These are phyloP conservation scores for Acronicta psi DNA, from an alignment of 2,888 invertebrate species.

Conservation along the genomic window DNA sequence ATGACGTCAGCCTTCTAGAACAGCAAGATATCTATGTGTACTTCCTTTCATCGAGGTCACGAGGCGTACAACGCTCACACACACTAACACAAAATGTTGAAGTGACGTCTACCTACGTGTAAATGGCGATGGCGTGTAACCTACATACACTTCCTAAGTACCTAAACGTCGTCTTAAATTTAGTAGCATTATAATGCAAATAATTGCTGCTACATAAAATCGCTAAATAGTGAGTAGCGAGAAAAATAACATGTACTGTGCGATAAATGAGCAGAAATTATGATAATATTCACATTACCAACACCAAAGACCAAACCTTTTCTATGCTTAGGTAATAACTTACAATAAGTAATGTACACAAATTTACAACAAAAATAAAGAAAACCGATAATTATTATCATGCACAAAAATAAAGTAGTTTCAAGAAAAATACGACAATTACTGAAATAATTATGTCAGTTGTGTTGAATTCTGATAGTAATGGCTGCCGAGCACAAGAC, in stretches of 20 bases:
- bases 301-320: slow-evolving; percentile 52
- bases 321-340: slow-evolving; percentile 30
- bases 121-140: slow-evolving; percentile 57
- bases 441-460: background rate
- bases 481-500: slow-evolving; percentile 41
- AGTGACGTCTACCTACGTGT: slow-evolving; percentile 48
- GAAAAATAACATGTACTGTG: slow-evolving; percentile 32
- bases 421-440: slow-evolving; percentile 10
- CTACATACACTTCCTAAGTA: slow-evolving; percentile 53
- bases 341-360: slow-evolving; percentile 31
- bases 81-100: slow-evolving; percentile 73
- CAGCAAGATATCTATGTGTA: slow-evolving; percentile 77
- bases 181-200: slow-evolving; percentile 66
- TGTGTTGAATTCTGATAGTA: slow-evolving; percentile 23
- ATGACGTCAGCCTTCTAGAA: slow-evolving; percentile 88
- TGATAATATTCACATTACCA: slow-evolving; percentile 40
- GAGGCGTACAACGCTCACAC: slow-evolving; percentile 77
- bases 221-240: slow-evolving; percentile 13
- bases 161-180: slow-evolving; percentile 62
- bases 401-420: slow-evolving; percentile 53
- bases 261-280: slow-evolving; percentile 30
- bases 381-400: slow-evolving; percentile 42
- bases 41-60: slow-evolving; percentile 85
- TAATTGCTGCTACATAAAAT: slow-evolving; percentile 12
- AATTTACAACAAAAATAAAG: slow-evolving; percentile 17